Evolutionary conservation across 2,113 vertebrate species (phyloP).

Genomic region (Peromyscus leucopus): DNA sequence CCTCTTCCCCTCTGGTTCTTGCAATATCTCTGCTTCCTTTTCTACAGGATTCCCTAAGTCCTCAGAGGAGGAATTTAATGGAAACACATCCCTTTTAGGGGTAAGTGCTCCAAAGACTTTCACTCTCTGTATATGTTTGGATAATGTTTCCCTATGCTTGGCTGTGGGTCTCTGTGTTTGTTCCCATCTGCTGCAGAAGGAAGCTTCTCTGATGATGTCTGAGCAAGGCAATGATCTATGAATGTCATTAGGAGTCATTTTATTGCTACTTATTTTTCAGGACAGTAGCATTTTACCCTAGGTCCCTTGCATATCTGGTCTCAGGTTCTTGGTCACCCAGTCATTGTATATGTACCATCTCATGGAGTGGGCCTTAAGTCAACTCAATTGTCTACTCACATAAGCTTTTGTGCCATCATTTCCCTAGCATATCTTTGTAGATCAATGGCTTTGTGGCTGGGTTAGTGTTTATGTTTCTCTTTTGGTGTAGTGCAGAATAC

Average conservation of each 20-base stretch:
- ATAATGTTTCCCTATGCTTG: background rate
- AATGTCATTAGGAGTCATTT: background rate
- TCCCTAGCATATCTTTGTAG: background rate
- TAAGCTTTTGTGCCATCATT: background rate
- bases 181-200: background rate
- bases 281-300: background rate
- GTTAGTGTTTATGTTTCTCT: background rate
- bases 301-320: background rate
- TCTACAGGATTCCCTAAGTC: background rate
- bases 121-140: background rate
- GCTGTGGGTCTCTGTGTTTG: background rate
- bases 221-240: background rate
- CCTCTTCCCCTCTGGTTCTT: background rate
- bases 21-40: background rate
- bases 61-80: background rate
- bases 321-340: background rate
- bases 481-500: background rate
- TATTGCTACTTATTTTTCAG: background rate
- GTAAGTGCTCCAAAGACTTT: background rate
- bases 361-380: background rate
- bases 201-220: background rate
- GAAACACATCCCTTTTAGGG: background rate
- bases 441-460: background rate
- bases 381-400: background rate
- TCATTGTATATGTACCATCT: background rate